These are phyloP conservation scores for Sebastes flavidus DNA, from an alignment of 2,797 vertebrate genomes.

Conservation along the genomic window DNA sequence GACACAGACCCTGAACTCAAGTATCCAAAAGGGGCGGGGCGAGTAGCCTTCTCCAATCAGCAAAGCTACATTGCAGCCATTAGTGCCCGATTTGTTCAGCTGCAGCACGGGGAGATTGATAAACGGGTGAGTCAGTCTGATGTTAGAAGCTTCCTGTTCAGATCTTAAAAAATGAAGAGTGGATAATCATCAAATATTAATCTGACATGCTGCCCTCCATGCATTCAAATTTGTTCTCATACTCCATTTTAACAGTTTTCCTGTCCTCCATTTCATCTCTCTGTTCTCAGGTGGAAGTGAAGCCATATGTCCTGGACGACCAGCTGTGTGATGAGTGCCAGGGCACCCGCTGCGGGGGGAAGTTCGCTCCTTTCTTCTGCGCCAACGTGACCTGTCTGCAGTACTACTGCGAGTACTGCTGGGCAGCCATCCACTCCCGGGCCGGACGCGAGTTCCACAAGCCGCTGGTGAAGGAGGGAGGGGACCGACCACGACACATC, in stretches of 20 bases:
- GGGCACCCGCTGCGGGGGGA: slow-evolving; percentile 98
- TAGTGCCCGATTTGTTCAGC: slow-evolving; percentile 99
- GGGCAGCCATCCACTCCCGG: slow-evolving; percentile 99
- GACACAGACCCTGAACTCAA: slow-evolving; percentile 99
- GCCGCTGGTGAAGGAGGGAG: slow-evolving; percentile 99
- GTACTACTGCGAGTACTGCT: slow-evolving; percentile 99
- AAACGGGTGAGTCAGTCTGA: slow-evolving; percentile 91
- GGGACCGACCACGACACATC: slow-evolving; percentile 99
- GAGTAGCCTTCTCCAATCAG: slow-evolving; percentile 99
- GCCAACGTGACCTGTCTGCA: slow-evolving; percentile 99
- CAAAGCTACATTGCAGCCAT: slow-evolving; percentile 99
- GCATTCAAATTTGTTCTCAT: background rate
- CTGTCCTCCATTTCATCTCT: slow-evolving; percentile 17
- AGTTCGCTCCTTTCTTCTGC: slow-evolving; percentile 99
- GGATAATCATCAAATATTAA: slow-evolving; percentile 26
- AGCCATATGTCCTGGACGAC: slow-evolving; percentile 99
- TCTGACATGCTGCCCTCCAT: background rate
- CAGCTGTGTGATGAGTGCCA: slow-evolving; percentile 99
- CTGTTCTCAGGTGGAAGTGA: slow-evolving; percentile 96
- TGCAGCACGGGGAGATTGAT: slow-evolving; percentile 99
- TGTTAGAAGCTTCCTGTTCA: background rate
- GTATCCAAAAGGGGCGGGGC: slow-evolving; percentile 98
- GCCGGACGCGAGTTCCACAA: slow-evolving; percentile 99
- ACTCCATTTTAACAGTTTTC: slow-evolving; percentile 19
- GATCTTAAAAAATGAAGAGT: slow-evolving; percentile 4